Percentiles rank a stretch among this genome's conserved stretches.
phyloP scores from a whole-genome alignment of 2,888 invertebrate genomes.

The Saturnia pavonia region DNA sequence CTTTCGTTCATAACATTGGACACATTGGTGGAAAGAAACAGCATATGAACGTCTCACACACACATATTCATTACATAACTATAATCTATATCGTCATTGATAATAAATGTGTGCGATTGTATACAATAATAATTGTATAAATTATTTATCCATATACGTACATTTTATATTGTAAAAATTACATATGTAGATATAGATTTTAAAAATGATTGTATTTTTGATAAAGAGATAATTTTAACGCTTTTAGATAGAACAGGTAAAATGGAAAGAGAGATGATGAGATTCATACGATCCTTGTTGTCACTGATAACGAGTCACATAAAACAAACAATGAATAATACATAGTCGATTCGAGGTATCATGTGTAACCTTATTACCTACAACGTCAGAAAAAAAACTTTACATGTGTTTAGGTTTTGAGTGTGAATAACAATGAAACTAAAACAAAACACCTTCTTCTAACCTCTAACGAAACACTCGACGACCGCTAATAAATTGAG shows the following conservation, averaged over 20 bases:
- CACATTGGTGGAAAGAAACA: constrained; percentile 53
- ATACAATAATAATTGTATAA: constrained; percentile 37
- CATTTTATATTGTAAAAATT: not conserved
- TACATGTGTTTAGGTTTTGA: constrained; percentile 5
- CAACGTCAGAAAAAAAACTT: constrained; percentile 17
- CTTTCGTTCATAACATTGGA: constrained; percentile 51
- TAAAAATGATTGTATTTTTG: not conserved
- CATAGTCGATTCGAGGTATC: constrained; percentile 15
- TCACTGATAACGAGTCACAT: constrained; percentile 21
- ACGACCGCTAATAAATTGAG: constrained; percentile 35
- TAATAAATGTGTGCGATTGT: constrained; percentile 1
- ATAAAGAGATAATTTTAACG: constrained; percentile 22
- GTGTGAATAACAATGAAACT: constrained; percentile 18
- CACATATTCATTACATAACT: constrained; percentile 50
- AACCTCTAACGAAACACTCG: constrained; percentile 23
- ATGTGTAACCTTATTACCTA: not conserved
- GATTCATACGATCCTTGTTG: constrained; percentile 14
- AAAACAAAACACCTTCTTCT: constrained; percentile 23
- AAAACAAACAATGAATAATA: constrained; percentile 23
- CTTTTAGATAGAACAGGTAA: not conserved
- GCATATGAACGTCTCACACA: constrained; percentile 48
- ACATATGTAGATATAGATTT: not conserved
- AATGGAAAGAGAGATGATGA: constrained; percentile 9
- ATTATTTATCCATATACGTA: constrained; percentile 34
- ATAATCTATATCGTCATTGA: constrained; percentile 13